Base-by-base conservation (phyloP, 2,797 vertebrate genomes). In the Esox masquinongy region DNA sequence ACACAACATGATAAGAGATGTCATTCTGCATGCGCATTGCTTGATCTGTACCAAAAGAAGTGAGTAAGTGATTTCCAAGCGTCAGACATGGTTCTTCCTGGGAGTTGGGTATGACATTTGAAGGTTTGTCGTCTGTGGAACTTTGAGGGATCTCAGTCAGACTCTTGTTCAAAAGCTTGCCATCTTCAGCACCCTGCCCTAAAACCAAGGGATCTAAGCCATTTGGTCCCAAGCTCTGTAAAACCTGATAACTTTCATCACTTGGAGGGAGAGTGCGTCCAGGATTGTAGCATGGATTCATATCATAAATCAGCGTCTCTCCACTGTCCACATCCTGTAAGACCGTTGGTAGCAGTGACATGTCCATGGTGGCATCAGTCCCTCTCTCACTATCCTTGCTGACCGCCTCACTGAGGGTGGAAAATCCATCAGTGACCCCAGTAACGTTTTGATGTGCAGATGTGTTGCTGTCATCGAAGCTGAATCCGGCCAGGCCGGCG, bases 1-100 rank as follows among this genome's bases (percentile, higher is more conserved):
- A 66, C 63, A 79, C 68, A 16, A 64, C 68, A 39, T 81, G 80
- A 80, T 85, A 84, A 8, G 80, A 70, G 73, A 22, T 31, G 75
- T 84, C 72, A 29, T 16, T 66, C 24, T 29, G 22, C 0, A 78
- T 80, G 75, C 83, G 15, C 74, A 82, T 72, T 43, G 11, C 11
- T 34, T 19, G 47, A 26, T 49, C 72, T 70, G 34, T 49, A 80
- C 59, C 11, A 2, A 63, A 67, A 73, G 19, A 3, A 61, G 50
- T 12, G 5, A 2, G 24, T 51, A 26, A 67, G 22, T 50, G 78
- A 50, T 7, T n/a, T 59, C 81, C 72, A 5, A 59, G 24, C 49
- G n/a, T 43, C 3, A 17, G 34, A 5, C 26, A 73, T 24, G 59
- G 74, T 29, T 34, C 2, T 51, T 61, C 36, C 75, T 87, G 82